Evolutionary conservation across 2,113 vertebrate species (phyloP).

Genomic region (Upupa epops): DNA sequence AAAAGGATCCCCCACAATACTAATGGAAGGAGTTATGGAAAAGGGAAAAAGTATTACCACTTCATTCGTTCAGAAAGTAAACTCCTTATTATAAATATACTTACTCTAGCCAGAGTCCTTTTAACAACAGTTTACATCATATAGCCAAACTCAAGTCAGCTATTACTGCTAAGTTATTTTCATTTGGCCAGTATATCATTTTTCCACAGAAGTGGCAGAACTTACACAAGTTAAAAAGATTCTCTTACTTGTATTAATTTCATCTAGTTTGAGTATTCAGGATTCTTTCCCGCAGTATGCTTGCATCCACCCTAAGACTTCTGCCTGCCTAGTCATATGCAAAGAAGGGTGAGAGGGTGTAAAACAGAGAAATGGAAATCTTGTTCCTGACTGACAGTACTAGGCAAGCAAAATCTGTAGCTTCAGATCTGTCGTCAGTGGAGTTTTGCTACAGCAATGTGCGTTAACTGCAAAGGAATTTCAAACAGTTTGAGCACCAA

Average conservation of each 20-base stretch:
- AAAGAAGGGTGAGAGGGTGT: neutral
- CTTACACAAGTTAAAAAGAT: neutral
- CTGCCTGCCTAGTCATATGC: neutral
- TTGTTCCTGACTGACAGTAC: constrained; percentile 45
- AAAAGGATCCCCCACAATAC: neutral
- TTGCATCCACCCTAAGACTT: neutral
- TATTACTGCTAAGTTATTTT: neutral
- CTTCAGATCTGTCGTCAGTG: constrained; percentile 40
- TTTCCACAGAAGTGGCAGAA: neutral
- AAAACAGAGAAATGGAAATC: constrained; percentile 32
- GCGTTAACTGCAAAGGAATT: constrained; percentile 1
- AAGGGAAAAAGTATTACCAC: neutral
- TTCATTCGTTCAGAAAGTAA: neutral
- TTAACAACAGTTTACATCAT: neutral
- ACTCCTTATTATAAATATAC: neutral
- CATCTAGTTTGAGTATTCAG: neutral
- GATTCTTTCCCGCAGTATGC: neutral
- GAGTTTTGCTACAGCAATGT: neutral
- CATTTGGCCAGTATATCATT: neutral
- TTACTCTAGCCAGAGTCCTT: neutral
- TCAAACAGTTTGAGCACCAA: constrained; percentile 23
- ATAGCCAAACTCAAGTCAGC: neutral
- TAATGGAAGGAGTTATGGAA: neutral
- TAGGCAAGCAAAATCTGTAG: constrained; percentile 50
- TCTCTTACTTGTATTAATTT: neutral